These are phyloP conservation scores for Daubentonia madagascariensis DNA, from an alignment of 2,113 vertebrate genomes.

Conservation along the genomic window DNA sequence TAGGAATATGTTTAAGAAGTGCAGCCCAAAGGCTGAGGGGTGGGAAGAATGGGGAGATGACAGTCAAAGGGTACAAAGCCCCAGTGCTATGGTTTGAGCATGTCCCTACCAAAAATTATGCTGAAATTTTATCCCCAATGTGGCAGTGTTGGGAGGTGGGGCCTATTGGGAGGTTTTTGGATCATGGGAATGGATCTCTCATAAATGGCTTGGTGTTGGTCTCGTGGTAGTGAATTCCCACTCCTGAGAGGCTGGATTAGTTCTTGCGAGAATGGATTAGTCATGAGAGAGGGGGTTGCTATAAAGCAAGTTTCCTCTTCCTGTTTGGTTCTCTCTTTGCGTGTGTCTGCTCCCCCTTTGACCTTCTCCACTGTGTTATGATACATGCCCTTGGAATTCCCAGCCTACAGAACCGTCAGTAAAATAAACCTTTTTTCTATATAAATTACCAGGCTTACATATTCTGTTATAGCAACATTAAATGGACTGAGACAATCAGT, in stretches of 20 bases:
- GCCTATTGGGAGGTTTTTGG: background rate
- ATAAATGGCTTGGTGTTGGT: background rate
- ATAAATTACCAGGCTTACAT: background rate
- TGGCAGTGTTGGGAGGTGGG: background rate
- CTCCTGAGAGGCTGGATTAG: background rate
- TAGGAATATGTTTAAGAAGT: background rate
- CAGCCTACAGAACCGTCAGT: background rate
- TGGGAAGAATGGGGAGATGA: background rate
- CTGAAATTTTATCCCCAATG: background rate
- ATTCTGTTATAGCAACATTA: background rate
- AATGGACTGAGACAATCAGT: background rate
- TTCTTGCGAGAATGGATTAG: background rate
- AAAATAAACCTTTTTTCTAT: background rate
- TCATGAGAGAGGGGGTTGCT: background rate
- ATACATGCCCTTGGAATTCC: background rate
- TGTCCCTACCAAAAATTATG: background rate
- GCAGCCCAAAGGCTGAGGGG: background rate
- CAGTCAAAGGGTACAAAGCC: background rate
- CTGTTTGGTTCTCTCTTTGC: background rate
- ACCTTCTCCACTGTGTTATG: background rate
- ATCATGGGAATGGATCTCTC: background rate
- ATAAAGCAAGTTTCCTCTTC: background rate
- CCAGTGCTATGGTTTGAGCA: background rate
- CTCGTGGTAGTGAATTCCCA: background rate
- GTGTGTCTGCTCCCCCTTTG: background rate